Evolutionary conservation across 2,888 invertebrate genomes (phyloP).

Genomic region (Drosophila cognata): DNA sequence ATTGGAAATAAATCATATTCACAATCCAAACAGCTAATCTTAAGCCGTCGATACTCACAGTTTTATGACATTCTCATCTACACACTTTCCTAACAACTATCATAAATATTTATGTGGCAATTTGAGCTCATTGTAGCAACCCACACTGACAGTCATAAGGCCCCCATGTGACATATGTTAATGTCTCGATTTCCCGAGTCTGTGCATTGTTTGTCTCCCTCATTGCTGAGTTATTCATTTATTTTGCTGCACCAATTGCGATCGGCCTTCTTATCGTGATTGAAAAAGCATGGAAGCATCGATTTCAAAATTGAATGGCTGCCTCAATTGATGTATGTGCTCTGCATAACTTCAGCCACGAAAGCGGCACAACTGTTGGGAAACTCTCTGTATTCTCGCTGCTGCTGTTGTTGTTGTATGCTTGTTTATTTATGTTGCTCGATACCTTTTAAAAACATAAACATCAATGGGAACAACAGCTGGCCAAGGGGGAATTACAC

Average conservation of each 20-base stretch:
- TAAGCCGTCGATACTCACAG: slow-evolving; percentile 19
- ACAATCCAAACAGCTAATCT: slow-evolving; percentile 35
- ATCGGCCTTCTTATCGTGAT: slow-evolving; percentile 45
- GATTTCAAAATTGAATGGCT: slow-evolving; percentile 37
- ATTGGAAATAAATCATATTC: slow-evolving; percentile 48
- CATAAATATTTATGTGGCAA: slow-evolving; percentile 71
- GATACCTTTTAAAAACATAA: slow-evolving; percentile 40
- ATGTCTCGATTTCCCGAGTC: slow-evolving; percentile 33
- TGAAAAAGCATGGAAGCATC: slow-evolving; percentile 32
- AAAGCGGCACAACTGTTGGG: slow-evolving; percentile 36
- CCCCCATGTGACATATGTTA: slow-evolving; percentile 31
- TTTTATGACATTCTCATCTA: slow-evolving; percentile 11
- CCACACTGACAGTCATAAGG: slow-evolving; percentile 13
- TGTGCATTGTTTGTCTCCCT: slow-evolving; percentile 10
- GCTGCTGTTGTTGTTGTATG: slow-evolving; percentile 4
- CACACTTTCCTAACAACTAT: slow-evolving; percentile 9
- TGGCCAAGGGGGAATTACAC: slow-evolving; percentile 38
- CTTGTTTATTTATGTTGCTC: slow-evolving; percentile 11
- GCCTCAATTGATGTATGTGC: slow-evolving; percentile 21
- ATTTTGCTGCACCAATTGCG: slow-evolving; percentile 30
- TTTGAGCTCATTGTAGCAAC: slow-evolving; percentile 52
- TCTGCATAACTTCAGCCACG: slow-evolving; percentile 18
- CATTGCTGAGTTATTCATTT: slow-evolving; percentile 8
- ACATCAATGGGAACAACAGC: slow-evolving; percentile 51
- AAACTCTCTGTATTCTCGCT: slow-evolving; percentile 13